Conservation (phyloP, 2,888 invertebrate species). For the Pseudeuparius sepicola region DNA sequence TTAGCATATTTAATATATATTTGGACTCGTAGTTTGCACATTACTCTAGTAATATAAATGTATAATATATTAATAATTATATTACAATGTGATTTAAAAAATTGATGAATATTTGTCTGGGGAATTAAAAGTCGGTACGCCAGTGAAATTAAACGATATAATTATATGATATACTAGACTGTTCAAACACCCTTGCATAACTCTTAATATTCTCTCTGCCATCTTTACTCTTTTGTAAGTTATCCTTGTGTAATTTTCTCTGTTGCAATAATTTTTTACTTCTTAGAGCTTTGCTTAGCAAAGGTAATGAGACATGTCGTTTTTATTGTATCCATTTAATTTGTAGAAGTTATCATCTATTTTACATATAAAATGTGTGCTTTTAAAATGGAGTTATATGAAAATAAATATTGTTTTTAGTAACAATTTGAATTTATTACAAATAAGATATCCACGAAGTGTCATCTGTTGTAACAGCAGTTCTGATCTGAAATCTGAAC, state of each 20-base stretch:
- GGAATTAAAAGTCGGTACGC: too few species aligned
- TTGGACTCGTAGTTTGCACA: constrained; percentile 34
- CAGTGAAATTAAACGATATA: neutral
- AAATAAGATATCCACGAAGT: too few species aligned
- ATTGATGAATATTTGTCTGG: constrained; percentile 19
- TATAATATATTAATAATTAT: constrained; percentile 17
- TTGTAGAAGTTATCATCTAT: constrained; percentile 34
- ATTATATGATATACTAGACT: neutral
- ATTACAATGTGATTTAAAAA: constrained; percentile 27
- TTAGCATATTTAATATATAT: constrained; percentile 30
- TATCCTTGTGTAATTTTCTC: constrained; percentile 21
- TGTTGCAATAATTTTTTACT: constrained; percentile 30
- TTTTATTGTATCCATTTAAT: constrained; percentile 25
- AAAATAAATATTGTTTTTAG: constrained; percentile 36
- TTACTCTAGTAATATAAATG: constrained; percentile 28
- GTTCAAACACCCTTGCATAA: constrained; percentile 1
- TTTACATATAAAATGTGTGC: constrained; percentile 36
- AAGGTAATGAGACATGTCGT: constrained; percentile 32
- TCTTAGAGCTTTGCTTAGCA: constrained; percentile 33
- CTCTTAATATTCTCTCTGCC: constrained; percentile 23
- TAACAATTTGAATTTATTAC: too few species aligned
- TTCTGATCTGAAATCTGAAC: too few species aligned
- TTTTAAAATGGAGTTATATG: constrained; percentile 36
- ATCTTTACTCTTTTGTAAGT: constrained; percentile 24
- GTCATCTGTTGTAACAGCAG: too few species aligned